Evolutionary conservation across 2,113 vertebrate species (phyloP), one percentile per base, ranked within the genome.

Genomic region (Nothobranchius furzeri): DNA sequence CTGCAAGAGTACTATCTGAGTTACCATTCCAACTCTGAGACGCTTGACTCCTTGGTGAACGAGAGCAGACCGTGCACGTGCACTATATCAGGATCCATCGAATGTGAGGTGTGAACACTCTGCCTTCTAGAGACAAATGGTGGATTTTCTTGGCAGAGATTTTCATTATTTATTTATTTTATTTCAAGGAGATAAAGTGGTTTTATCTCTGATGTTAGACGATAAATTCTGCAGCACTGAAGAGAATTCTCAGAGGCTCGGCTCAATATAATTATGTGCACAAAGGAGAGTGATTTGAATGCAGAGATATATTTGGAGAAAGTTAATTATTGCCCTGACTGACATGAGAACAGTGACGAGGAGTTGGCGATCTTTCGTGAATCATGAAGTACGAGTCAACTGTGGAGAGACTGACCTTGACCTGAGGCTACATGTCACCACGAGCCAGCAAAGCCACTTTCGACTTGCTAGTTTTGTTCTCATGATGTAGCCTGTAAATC

Each of bases 1-100:
- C 91, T 99, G 81, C 97, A 98, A 92, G 97, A 99, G 92, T 99
- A 98, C 91, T 99, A 98, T 68, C 95, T 99, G 92, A 98, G 95
- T 93, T 99, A 97, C 88, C 95, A 97, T 66, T 95, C 96, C 68
- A 97, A 96, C 93, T 95, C 96, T 50, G 96, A 98, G 90, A 94
- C 95, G 79, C 93, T 96, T 94, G 96, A 97, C 92, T 92, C 97
- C 85, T 91, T 96, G 42, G 95, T 95, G 81, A 96, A 95, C 42
- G 97, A 96, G 93, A 92, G 94, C 55, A 93, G 95, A 75, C 95
- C 95, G 68, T 98, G 96, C 94, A 98, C 96, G 12, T 99, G 96
- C 91, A 96, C 95, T 90, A 95, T 97, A 89, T 98, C 97, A 79
- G 96, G 95, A 93, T 96, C 96, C 92, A 95, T 96, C 92, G 96